Evolutionary conservation across 2,797 vertebrate species (phyloP), one percentile per base, ranked within the genome.

Genomic region (Chaunax sp.): DNA sequence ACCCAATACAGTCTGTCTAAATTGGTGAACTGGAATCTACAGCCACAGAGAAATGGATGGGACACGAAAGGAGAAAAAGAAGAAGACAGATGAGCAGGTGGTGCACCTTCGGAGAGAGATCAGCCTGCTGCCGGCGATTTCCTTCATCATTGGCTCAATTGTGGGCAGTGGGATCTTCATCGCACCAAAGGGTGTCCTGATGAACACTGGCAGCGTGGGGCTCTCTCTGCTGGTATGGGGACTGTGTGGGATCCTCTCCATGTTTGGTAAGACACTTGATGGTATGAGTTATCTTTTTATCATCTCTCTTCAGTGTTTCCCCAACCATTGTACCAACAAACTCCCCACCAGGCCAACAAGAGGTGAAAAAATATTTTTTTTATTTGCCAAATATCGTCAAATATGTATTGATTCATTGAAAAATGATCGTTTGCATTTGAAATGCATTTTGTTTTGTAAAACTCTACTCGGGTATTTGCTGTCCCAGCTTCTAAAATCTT

Each of bases 161-260:
- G 93, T 97, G 76, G 96, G 96, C 83, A 96, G 96, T 0, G 96
- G 96, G 53, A 96, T 97, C 90, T 97, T 97, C 33, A 95, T 97
- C 45, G 94, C 96, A 8, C 96, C 96, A 1, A 96, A 96, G 83
- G 95, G 95, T 1, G 95, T 97, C 1, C 83, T 97, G 82, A 77
- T 93, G 66, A 96, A 96, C 89, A 95, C 94, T 0, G 96, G 96
- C 76, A 96, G 90, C 0, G 92, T 96, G 76, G 95, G 96, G 18
- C 80, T 95, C 44, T 96, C 96, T 40, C 86, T 97, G 79, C 43
- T 95, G 10, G 89, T 97, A 63, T 97, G 96, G 96, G 72, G 76
- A 1, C 90, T 93, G 62, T 93, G 93, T 44, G 96, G 96, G 7
- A 3, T 97, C 10, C 93, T 96, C 19, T 96, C 96, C 1, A 54